Conservation (phyloP, 2,797 vertebrate genomes). For the Phaenicophaeus curvirostris region DNA sequence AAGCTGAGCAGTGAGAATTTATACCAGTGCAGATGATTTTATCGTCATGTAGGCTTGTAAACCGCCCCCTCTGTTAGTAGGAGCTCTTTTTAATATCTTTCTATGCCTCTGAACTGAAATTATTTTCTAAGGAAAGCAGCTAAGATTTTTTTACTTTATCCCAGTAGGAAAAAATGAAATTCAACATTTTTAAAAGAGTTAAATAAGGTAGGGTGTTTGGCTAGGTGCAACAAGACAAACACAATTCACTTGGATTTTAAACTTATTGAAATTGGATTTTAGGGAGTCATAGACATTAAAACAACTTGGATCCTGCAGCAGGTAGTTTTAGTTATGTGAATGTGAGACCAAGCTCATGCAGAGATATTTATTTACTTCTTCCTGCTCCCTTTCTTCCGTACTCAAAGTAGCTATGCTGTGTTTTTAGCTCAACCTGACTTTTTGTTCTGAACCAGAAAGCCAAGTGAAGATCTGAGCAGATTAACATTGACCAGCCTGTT, state of each 20-base stretch:
- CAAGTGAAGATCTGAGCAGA: neutral
- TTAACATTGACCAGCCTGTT: conserved; percentile 18
- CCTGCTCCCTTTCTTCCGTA: neutral
- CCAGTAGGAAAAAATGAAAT: neutral
- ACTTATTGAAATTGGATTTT: neutral
- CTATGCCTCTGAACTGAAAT: conserved; percentile 13
- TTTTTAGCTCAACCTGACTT: conserved; percentile 11
- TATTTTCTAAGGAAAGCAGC: conserved; percentile 48
- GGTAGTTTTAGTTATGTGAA: neutral
- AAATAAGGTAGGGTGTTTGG: neutral
- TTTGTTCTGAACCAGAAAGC: conserved; percentile 13
- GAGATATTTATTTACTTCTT: neutral
- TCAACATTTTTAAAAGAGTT: neutral
- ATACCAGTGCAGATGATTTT: conserved; percentile 9
- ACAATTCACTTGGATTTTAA: neutral
- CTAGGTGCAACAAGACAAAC: neutral
- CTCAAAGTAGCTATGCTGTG: neutral
- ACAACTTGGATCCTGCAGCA: neutral
- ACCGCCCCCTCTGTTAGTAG: neutral
- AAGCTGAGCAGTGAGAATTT: neutral
- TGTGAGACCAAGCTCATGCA: neutral
- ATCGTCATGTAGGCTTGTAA: neutral
- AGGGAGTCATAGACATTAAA: neutral
- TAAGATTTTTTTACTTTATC: neutral
- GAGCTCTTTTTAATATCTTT: conserved; percentile 1